These are phyloP conservation scores for Cetonia aurata DNA, from an alignment of 2,888 invertebrate genomes.

Conservation along the genomic window DNA sequence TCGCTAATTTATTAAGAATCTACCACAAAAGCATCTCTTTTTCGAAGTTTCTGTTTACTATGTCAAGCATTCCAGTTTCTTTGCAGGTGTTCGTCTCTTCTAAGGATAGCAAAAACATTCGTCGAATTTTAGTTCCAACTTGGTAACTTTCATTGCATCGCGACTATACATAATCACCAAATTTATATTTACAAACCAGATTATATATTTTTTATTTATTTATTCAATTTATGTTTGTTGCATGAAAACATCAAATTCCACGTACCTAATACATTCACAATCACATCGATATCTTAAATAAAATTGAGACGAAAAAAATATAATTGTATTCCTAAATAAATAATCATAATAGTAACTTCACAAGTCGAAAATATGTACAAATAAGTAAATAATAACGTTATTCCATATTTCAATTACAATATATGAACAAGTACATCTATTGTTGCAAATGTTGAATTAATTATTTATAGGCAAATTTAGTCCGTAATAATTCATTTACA, in stretches of 20 bases:
- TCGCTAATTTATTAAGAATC: too few relatives aligned
- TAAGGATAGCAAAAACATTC: too few relatives aligned
- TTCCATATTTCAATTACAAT: slow-evolving; percentile 17
- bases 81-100: too few relatives aligned
- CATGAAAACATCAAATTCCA: slow-evolving; percentile 34
- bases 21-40: too few relatives aligned
- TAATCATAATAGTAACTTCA: slow-evolving; percentile 34
- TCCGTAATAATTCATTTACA: neutral
- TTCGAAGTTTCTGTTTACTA: too few relatives aligned
- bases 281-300: slow-evolving; percentile 34
- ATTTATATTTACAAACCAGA: neutral
- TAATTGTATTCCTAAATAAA: slow-evolving; percentile 38
- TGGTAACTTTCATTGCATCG: too few relatives aligned
- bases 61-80: too few relatives aligned
- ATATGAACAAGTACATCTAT: slow-evolving; percentile 11
- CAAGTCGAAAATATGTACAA: slow-evolving; percentile 43
- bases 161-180: too few relatives aligned
- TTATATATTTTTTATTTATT: neutral
- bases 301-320: slow-evolving; percentile 9
- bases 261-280: slow-evolving; percentile 48
- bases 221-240: slow-evolving; percentile 19
- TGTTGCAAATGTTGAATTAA: slow-evolving; percentile 1
- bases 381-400: slow-evolving; percentile 40
- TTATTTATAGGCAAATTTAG: neutral
- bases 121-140: too few relatives aligned